Evolutionary conservation across 2,888 invertebrate genomes (phyloP), one percentile per base, ranked within the genome.

Genomic region (Melinaea menophilus): DNA sequence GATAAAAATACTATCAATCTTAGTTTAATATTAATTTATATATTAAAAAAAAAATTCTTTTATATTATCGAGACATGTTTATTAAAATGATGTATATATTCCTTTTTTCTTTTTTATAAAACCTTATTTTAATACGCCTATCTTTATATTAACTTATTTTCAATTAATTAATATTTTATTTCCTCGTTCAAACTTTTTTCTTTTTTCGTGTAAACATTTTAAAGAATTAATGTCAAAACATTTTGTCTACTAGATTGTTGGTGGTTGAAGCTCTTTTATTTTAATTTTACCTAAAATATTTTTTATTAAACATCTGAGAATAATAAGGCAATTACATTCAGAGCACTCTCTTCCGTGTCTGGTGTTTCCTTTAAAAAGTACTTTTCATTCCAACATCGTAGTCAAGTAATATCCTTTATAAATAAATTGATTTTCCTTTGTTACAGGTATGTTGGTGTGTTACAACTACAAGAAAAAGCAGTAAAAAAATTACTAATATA

Each of bases 391-490:
- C 56, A 62, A 34, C 58, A 13, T 61, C 64, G 67, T 71, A 62
- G 57, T 56, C 55, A 59, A 59, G 56, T 62, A 55, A 59, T 63
- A 65, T 68, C 61, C 65, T 65, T 61, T 61, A 61, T 59, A 67
- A 60, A 62, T 68, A 55, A 65, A 68, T 63, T 46, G 62, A 65
- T 66, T 70, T 60, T 65, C 63, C 69, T 63, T 66, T 73, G 66
- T 73, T 73, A 56, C 73, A 73, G 73, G 73, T 73, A 73, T 60
- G 65, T 58, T 54, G 31, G 9, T 56, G 41, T 54, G 55, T 48
- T 51, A 11, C 47, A 34, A 56, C 3, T 2, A 2, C 9, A 41
- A 41, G 37, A 48, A n/a, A 51, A n/a, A 51, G 51, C 4, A 3
- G 12, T 13, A n/a, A 4, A 7, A 4, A 51, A 51, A 51, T 2